Evolutionary conservation across 2,888 invertebrate genomes (phyloP).

Genomic region (Scaptomyza parva): DNA sequence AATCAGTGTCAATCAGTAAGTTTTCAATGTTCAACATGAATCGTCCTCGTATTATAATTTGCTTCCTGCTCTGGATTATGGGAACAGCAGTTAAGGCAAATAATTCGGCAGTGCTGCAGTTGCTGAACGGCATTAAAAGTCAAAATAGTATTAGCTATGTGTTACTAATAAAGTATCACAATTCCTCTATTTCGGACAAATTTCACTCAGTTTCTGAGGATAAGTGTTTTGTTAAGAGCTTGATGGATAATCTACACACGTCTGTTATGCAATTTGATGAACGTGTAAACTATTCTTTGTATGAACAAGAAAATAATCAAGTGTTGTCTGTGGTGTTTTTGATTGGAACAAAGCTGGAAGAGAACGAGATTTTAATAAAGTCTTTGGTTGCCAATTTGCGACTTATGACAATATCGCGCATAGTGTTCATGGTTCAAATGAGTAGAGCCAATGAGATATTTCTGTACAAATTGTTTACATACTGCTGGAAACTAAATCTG

Average conservation of each 20-base stretch:
- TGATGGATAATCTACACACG: conserved; percentile 56
- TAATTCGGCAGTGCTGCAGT: conserved; percentile 32
- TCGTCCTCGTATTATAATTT: conserved; percentile 20
- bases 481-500: conserved; percentile 68
- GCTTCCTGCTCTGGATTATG: conserved; percentile 22
- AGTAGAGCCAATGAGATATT: conserved; percentile 27
- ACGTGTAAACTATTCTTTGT: conserved; percentile 56
- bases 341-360: conserved; percentile 28
- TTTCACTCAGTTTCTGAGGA: background rate
- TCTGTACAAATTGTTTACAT: conserved; percentile 56
- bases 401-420: conserved; percentile 67
- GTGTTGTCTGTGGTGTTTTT: conserved; percentile 68
- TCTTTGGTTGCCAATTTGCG: conserved; percentile 62
- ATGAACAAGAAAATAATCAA: conserved; percentile 45
- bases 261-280: conserved; percentile 73
- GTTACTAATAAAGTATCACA: conserved; percentile 54
- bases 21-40: conserved; percentile 42
- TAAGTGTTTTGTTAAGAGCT: conserved; percentile 29
- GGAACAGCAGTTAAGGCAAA: conserved; percentile 2
- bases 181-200: conserved; percentile 15
- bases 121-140: conserved; percentile 43
- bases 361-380: conserved; percentile 55
- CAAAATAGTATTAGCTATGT: conserved; percentile 50
- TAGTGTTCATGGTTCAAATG: conserved; percentile 68
- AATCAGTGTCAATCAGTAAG: conserved; percentile 49